Conservation (phyloP, 2,888 invertebrate species). For the Isotomurus palustris region DNA sequence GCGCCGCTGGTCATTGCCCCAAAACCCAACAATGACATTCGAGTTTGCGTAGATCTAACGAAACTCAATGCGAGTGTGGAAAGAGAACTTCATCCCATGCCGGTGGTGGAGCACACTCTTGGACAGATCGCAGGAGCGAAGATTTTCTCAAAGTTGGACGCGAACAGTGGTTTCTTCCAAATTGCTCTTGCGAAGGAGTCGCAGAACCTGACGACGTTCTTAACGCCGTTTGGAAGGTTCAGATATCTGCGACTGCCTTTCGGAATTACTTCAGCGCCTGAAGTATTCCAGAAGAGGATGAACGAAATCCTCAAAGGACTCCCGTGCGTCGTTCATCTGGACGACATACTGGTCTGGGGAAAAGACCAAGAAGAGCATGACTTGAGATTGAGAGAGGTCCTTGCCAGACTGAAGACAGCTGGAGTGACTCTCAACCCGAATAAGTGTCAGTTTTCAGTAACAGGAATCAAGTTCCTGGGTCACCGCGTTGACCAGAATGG, state of each 20-base stretch:
- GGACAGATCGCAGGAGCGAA: conserved; percentile 1
- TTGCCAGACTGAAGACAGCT: not conserved
- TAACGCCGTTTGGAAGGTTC: conserved; percentile 44
- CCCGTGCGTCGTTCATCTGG: conserved; percentile 21
- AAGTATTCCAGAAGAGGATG: conserved; percentile 16
- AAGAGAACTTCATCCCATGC: conserved; percentile 4
- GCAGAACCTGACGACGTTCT: conserved; percentile 33
- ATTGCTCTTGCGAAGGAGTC: not conserved
- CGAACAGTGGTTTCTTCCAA: not conserved
- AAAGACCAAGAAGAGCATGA: not conserved
- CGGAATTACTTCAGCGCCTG: conserved; percentile 38
- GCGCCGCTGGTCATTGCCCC: conserved; percentile 48
- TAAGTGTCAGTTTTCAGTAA: not conserved
- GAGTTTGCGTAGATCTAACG: conserved; percentile 13
- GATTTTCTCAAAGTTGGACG: not conserved
- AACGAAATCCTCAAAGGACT: conserved; percentile 14
- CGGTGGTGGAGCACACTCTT: conserved; percentile 5
- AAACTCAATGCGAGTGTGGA: conserved; percentile 1
- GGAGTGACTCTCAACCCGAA: no score
- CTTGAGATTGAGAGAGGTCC: not conserved
- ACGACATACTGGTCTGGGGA: conserved; percentile 4
- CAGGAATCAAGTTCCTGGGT: not conserved
- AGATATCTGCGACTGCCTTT: conserved; percentile 41
- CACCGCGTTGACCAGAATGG: not conserved
- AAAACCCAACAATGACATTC: conserved; percentile 31